These are phyloP conservation scores for Oreonectes daqikongensis DNA, from an alignment of 2,797 vertebrate species.

Conservation along the genomic window DNA sequence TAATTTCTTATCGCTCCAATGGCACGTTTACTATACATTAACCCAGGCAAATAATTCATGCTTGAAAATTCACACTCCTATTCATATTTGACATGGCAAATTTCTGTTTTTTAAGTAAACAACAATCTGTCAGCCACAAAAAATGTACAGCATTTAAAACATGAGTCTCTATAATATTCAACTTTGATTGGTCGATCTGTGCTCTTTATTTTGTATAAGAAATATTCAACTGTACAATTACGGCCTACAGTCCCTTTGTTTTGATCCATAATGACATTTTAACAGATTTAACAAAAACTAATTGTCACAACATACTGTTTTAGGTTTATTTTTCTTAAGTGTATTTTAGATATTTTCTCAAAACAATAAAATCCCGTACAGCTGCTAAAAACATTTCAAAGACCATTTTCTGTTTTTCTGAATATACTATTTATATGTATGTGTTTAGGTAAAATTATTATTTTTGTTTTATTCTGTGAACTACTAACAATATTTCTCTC, in stretches of 20 bases:
- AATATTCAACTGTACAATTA: neutral
- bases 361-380: too few species aligned
- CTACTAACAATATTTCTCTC: too few species aligned
- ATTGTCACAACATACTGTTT: neutral
- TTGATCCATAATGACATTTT: neutral
- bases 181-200: neutral
- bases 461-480: too few species aligned
- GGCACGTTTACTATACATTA: conserved; percentile 8
- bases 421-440: too few species aligned
- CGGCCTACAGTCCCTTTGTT: neutral
- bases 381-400: too few species aligned
- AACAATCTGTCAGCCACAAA: neutral
- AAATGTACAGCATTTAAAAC: too few species aligned
- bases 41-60: conserved; percentile 8
- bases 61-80: neutral
- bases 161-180: neutral
- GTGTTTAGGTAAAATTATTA: too few species aligned
- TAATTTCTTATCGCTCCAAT: conserved; percentile 37
- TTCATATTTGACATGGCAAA: neutral
- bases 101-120: neutral
- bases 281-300: too few species aligned
- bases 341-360: too few species aligned
- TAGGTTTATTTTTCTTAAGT: too few species aligned
- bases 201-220: neutral
- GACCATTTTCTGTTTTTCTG: too few species aligned